Percentiles rank a stretch among this genome's conserved stretches.
phyloP scores from a whole-genome alignment of 2,888 invertebrate species.

The Geophilus truncorum region DNA sequence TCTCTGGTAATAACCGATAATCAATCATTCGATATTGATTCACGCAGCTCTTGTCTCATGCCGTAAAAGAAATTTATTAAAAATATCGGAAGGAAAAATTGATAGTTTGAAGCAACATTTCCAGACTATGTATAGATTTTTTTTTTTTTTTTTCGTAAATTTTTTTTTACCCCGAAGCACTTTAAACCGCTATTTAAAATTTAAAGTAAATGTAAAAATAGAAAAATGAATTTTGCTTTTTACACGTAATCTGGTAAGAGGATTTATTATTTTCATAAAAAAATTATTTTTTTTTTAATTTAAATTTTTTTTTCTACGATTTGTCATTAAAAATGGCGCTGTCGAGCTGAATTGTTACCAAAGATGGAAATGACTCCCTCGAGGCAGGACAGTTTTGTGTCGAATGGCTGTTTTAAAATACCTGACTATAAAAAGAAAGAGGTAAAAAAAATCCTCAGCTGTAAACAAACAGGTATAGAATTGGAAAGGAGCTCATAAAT shows the following conservation, averaged over 20 bases:
- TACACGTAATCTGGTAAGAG: background rate
- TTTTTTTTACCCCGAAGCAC: background rate
- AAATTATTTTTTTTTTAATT: no score
- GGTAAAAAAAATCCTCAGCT: background rate
- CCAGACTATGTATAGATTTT: background rate
- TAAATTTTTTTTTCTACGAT: no score
- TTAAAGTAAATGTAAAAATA: background rate
- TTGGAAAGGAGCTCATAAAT: conserved; percentile 5
- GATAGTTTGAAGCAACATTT: background rate
- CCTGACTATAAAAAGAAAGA: background rate
- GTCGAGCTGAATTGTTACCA: background rate
- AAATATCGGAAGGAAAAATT: background rate
- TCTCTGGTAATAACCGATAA: conserved; percentile 1
- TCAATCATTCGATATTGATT: conserved; percentile 16
- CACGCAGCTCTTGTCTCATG: background rate
- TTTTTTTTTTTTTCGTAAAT: background rate
- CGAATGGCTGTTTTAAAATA: background rate
- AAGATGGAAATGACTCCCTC: background rate
- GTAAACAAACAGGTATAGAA: conserved; percentile 15
- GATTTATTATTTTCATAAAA: no score
- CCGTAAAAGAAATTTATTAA: conserved; percentile 1
- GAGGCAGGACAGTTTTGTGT: background rate
- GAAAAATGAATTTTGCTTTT: background rate
- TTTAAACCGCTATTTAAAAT: background rate
- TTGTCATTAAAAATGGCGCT: background rate